Evolutionary conservation across 2,888 invertebrate species (phyloP), one percentile per base, ranked within the genome.

Genomic region (Aspidapion aeneum): DNA sequence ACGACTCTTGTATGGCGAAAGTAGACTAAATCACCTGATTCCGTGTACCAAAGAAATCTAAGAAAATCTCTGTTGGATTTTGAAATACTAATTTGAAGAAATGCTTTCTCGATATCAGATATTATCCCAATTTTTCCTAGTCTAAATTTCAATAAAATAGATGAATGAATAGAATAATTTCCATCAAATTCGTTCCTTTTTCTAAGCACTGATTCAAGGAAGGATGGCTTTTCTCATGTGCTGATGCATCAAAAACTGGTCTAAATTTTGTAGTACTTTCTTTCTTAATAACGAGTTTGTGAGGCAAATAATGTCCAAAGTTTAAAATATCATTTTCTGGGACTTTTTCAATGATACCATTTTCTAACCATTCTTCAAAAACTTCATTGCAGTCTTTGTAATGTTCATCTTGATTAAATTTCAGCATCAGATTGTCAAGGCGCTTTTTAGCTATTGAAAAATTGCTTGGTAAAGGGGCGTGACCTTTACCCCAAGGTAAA

Each of bases 191-290:
- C 0, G 73, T 71, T 1, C 77, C 76, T 5, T 72, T 69, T 56
- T 70, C 67, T 18, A 77, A 66, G 2, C 65, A 63, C 7, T 74
- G 70, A 60, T 77, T 78, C 2, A 77, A n/a, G n/a, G n/a, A n/a
- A n/a, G n/a, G n/a, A n/a, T 60, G 2, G 74, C 62, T 54, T 1
- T 58, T 49, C 5, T 70, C 65, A 59, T 61, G 61, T 2, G 69
- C 64, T 12, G 72, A 73, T 17, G 73, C 73, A 55, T 75, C 71
- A 65, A 74, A 73, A 1, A 75, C 73, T 57, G n/a, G n/a, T n/a
- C n/a, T n/a, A 1, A 73, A 59, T 57, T 71, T 72, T 1, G 74
- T 72, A 1, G 72, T 73, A 18, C 21, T 61, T 22, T 69, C 70
- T 21, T 57, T 9, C 17, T 64, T 60, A n/a, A 62, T 21, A 2